Evolutionary conservation across 2,797 vertebrate species (phyloP), one percentile per base, ranked within the genome.

Genomic region (Bovichtus variegatus): DNA sequence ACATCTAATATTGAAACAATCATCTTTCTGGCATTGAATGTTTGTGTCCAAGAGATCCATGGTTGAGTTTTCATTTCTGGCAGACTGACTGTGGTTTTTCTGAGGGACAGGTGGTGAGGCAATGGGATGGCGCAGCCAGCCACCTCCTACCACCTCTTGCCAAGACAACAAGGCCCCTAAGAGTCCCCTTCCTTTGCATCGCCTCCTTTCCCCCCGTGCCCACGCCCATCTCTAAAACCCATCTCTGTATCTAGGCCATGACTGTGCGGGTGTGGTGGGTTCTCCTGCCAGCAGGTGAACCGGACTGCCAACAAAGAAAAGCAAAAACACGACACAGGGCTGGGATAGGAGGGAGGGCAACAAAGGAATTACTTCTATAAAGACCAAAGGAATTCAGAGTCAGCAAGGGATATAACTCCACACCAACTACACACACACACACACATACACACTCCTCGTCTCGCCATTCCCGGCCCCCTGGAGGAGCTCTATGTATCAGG

Each of bases 51-150:
- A 76, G 71, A 73, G 66, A 83, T 66, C 67, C 80, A 65, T 66
- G 80, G 74, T 60, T 49, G 71, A 78, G 59, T 81, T 88, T 81
- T 75, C 27, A 74, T 87, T 75, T 76, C 76, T 87, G 89, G 87
- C 84, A 81, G 73, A 53, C 57, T 40, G 60, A 66, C 46, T 68
- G 76, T 75, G 67, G 46, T 83, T 86, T 83, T 87, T 88, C 63
- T 47, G 88, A 66, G 82, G 89, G 90, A 94, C 94, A 95, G 94
- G 93, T 95, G 94, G 94, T 83, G 74, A 86, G 92, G 88, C 93
- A 83, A 89, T 87, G 86, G 91, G 92, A 92, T 65, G 77, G 91
- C 90, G 9, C 91, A 89, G 89, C 78, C 91, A 81, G 91, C 66
- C 81, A 86, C 87, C 90, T 89, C 83, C 83, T 91, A 85, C 86